Evolutionary conservation across 2,888 invertebrate species (phyloP), one percentile per base, ranked within the genome.

Genomic region (Pseudococcus jackbeardsleyi): DNA sequence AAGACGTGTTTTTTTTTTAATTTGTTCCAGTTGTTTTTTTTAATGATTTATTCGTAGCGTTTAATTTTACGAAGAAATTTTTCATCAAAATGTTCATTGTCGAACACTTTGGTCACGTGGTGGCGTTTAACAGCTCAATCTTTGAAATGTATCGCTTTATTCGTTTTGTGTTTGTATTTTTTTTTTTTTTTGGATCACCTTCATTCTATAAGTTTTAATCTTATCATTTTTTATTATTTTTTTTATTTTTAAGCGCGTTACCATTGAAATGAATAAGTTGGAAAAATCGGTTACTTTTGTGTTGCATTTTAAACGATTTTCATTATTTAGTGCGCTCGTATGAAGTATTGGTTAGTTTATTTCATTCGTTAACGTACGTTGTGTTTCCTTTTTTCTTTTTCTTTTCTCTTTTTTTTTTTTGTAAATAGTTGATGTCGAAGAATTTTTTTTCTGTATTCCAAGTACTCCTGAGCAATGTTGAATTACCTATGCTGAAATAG

Each of bases 271-370:
- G 22, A 64, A 22, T 22, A 19, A 22, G 22, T 64, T 8, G 22
- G 2, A 64, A 12, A 64, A 4, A 22, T 22, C 5, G 9, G 22
- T 64, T 22, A 64, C 11, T 64, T 9, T 64, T 64, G 22, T 9
- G n/a, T 64, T 64, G 64, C 64, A 64, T 59, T 64, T 64, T 64
- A 9, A 64, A 22, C 22, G 22, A 64, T 64, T 64, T 64, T 64
- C 15, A 54, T 54, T 22, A 19, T 64, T 64, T 11, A 12, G 12
- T 22, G 11, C 9, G 64, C 4, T 22, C 42, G 42, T 9, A 0
- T 12, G 64, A 22, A 64, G 59, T 59, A n/a, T n/a, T 15, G 54
- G 8, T 54, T n/a, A 64, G 19, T 8, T 64, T 64, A 22, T 8
- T 64, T n/a, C 8, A 19, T 19, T 64, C 22, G n/a, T n/a, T 54